These are phyloP conservation scores for Leptocoma aspasia DNA, from an alignment of 2,113 vertebrate genomes.

Conservation along the genomic window DNA sequence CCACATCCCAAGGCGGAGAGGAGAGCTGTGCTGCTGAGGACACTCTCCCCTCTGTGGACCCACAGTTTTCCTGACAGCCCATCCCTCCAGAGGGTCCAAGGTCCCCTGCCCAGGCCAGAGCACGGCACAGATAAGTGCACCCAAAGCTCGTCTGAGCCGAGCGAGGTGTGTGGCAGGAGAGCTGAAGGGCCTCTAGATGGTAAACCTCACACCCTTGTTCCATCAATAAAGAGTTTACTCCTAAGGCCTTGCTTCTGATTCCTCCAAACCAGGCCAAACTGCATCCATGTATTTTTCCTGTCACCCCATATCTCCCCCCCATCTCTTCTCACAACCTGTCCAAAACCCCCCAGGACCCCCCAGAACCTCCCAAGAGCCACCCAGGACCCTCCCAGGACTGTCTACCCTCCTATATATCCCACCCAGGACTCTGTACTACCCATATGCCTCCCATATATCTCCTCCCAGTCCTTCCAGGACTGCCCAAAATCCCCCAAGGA, in stretches of 20 bases:
- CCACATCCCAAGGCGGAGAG: not conserved
- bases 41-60: not conserved
- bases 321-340: not conserved
- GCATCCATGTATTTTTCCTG: not conserved
- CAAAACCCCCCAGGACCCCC: not conserved
- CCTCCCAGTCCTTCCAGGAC: not conserved
- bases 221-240: not conserved
- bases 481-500: not conserved
- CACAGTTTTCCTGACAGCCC: not conserved
- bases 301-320: not conserved
- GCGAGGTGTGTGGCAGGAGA: not conserved
- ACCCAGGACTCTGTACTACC: not conserved
- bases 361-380: not conserved
- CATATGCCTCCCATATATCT: not conserved
- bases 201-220: not conserved
- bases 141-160: rapidly evolving
- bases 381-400: not conserved
- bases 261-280: not conserved
- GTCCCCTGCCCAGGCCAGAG: not conserved
- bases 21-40: not conserved
- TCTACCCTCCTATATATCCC: not conserved
- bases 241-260: not conserved
- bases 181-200: not conserved
- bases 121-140: not conserved
- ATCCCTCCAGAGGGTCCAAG: rapidly evolving